These are phyloP conservation scores for Campaea margaritaria DNA, from an alignment of 2,888 invertebrate genomes.

Conservation along the genomic window DNA sequence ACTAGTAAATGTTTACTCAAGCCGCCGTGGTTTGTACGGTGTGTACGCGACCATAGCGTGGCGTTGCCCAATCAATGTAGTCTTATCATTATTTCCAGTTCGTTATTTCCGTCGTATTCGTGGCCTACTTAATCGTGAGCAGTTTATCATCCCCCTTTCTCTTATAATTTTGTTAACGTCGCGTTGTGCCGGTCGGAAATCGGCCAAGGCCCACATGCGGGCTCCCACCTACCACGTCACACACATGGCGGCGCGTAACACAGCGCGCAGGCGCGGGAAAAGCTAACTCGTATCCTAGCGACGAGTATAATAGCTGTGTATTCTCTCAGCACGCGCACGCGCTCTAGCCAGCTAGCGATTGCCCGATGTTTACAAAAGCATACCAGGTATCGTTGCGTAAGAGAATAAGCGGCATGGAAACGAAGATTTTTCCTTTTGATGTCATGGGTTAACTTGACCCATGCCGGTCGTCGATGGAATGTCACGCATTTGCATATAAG, in stretches of 20 bases:
- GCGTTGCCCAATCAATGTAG: constrained; percentile 37
- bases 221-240: constrained; percentile 46
- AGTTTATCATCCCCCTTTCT: constrained; percentile 49
- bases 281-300: constrained; percentile 3
- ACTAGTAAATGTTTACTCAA: constrained; percentile 43
- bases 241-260: constrained; percentile 23
- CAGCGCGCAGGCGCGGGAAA: constrained; percentile 31
- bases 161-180: constrained; percentile 48
- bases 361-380: constrained; percentile 68
- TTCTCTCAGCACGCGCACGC: constrained; percentile 36
- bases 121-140: constrained; percentile 38
- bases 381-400: constrained; percentile 65
- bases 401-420: constrained; percentile 45
- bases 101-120: constrained; percentile 41
- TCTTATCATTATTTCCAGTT: constrained; percentile 36
- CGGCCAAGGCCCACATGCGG: constrained; percentile 53
- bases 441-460: constrained; percentile 49
- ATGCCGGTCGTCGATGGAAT: constrained; percentile 39
- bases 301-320: constrained; percentile 13
- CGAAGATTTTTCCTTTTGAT: constrained; percentile 43
- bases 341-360: constrained; percentile 50
- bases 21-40: constrained; percentile 19
- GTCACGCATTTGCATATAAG: constrained; percentile 41
- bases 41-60: constrained; percentile 27
- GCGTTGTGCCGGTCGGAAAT: constrained; percentile 48